Evolutionary conservation across 2,113 vertebrate genomes (phyloP), one percentile per base, ranked within the genome.

Genomic region (Tiliqua scincoides): DNA sequence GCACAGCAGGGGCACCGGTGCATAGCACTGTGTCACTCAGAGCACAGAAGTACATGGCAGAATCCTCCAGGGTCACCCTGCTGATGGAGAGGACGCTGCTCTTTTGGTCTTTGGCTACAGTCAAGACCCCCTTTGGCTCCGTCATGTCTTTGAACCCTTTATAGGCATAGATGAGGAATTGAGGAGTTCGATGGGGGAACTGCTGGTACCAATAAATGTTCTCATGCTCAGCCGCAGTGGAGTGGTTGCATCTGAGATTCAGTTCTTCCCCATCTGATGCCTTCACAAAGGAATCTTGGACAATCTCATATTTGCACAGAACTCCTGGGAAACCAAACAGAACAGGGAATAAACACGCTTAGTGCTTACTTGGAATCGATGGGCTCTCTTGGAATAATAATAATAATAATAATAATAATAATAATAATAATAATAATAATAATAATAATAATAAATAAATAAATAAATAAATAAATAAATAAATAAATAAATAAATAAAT

Each of bases 21-120:
- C 32, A 54, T 67, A 15, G 25, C 79, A 80, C 88, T 83, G 88
- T 91, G 90, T 75, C 74, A 23, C 43, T 63, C 6, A 80, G 8
- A 65, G 79, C 79, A 71, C 83, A 88, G 63, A 48, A 73, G n/a
- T 88, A 86, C 17, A 63, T 40, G 1, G 43, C 88, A 21, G 83
- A 40, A 0, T 91, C 88, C 10, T 73, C 59, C 32, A 85, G 21
- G n/a, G 18, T 30, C 7, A 48, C 17, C 1, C 15, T 68, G 72
- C 6, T 12, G 20, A 85, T 70, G 65, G 74, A 79, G 17, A 85
- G 27, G 6, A 9, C 21, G 18, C 25, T 91, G n/a, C 30, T 14
- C 7, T 71, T 81, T 35, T 30, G 59, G 5, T n/a, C 15, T 5
- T 9, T 7, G 15, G 35, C 1, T 20, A 80, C 3, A 48, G 20